These are phyloP conservation scores for Mercenaria mercenaria DNA, from an alignment of 1,140 invertebrate genomes.

Conservation along the genomic window DNA sequence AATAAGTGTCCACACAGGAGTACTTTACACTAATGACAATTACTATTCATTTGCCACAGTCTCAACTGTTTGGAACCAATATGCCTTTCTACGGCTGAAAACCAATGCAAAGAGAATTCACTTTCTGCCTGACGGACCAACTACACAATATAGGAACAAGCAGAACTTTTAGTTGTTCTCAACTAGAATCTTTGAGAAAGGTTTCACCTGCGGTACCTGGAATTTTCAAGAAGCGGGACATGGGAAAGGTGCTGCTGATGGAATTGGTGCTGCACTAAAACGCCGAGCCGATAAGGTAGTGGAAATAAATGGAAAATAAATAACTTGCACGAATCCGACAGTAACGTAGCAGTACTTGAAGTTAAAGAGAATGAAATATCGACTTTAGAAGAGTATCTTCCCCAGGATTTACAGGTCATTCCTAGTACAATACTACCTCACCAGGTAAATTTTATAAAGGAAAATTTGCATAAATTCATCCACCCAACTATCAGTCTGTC, in stretches of 20 bases:
- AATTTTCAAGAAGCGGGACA: constrained; percentile 86
- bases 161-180: constrained; percentile 68
- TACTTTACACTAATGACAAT: neutral
- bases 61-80: constrained; percentile 15
- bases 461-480: no score
- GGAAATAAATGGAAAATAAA: no score
- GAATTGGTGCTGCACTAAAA: constrained; percentile 85
- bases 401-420: no score
- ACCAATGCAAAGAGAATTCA: constrained; percentile 66
- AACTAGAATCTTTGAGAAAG: constrained; percentile 8
- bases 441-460: no score
- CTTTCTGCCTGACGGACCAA: constrained; percentile 75
- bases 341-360: no score
- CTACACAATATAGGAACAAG: constrained; percentile 74
- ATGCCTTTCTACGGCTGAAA: constrained; percentile 28
- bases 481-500: no score
- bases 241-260: constrained; percentile 86
- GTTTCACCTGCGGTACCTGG: constrained; percentile 78
- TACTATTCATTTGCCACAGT: constrained; percentile 61
- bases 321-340: no score
- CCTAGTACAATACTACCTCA: no score
- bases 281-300: constrained; percentile 69
- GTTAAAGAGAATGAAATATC: no score
- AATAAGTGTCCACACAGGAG: constrained; percentile 68
- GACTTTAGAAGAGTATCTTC: no score